phyloP scores from a whole-genome alignment of 2,888 invertebrate species.

The Colostygia pectinataria region DNA sequence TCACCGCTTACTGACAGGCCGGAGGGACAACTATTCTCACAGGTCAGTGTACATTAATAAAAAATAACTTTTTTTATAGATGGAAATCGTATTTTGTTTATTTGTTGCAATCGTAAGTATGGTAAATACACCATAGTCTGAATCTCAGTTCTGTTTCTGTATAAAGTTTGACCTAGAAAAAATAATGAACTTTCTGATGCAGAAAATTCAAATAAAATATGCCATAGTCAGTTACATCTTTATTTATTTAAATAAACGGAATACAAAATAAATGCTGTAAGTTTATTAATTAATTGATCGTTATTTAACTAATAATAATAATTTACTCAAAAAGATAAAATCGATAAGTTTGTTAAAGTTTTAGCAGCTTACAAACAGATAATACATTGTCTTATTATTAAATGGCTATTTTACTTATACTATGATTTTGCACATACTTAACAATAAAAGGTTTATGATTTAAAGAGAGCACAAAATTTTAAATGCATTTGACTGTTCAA shows the following conservation, averaged over 20 bases:
- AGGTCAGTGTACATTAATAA: conserved; percentile 85
- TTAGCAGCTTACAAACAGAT: not conserved
- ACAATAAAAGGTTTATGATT: not conserved
- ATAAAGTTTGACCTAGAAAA: too few relatives aligned
- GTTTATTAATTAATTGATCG: not conserved
- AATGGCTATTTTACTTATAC: conserved; percentile 7
- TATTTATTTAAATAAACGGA: conserved; percentile 25
- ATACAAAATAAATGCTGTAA: conserved; percentile 31
- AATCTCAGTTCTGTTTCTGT: too few relatives aligned
- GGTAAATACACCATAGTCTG: too few relatives aligned
- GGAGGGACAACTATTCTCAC: conserved; percentile 95
- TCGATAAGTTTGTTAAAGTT: not conserved
- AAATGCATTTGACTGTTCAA: conserved; percentile 5
- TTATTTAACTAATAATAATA: not conserved
- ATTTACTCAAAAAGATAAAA: conserved; percentile 16
- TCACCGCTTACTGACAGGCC: conserved; percentile 87
- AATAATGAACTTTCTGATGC: too few relatives aligned
- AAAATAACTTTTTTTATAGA: too few relatives aligned
- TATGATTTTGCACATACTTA: not conserved
- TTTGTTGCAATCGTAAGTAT: too few relatives aligned
- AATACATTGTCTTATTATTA: conserved; percentile 11
- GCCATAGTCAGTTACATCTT: conserved; percentile 3
- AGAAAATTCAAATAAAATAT: conserved; percentile 1
- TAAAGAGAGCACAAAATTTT: conserved; percentile 8
- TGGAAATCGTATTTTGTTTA: too few relatives aligned